Evolutionary conservation across 2,888 invertebrate genomes (phyloP).

Genomic region (Idaea biselata): DNA sequence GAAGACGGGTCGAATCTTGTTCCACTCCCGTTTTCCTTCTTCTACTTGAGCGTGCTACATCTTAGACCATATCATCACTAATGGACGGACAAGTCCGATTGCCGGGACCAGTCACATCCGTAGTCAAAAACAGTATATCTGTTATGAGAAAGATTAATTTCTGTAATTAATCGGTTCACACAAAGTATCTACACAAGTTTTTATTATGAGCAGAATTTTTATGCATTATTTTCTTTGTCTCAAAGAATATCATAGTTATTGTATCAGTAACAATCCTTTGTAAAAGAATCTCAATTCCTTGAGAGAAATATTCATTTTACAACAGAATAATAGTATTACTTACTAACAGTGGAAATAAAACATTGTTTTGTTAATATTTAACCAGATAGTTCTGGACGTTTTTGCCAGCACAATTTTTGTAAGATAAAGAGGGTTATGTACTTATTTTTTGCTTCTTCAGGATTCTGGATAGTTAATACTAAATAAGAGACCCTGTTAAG

Average conservation of each 20-base stretch:
- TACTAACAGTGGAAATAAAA: conserved; percentile 6
- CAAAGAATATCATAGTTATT: background rate
- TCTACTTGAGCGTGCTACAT: too few species aligned
- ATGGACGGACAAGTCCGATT: too few species aligned
- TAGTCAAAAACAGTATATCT: too few species aligned
- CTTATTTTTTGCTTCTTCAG: too few species aligned
- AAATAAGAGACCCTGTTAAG: too few species aligned
- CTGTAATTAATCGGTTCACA: background rate
- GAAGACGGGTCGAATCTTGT: too few species aligned
- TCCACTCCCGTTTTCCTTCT: too few species aligned
- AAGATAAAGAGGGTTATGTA: too few species aligned
- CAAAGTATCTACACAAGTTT: background rate
- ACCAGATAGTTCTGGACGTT: conserved; percentile 2
- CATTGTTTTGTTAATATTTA: background rate
- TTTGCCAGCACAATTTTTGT: conserved; percentile 1
- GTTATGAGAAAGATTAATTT: background rate
- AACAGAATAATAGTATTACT: conserved; percentile 2
- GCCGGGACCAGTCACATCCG: too few species aligned
- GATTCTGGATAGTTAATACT: too few species aligned
- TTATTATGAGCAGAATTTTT: background rate
- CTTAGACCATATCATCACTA: too few species aligned
- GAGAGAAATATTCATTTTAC: background rate
- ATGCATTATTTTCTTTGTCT: background rate
- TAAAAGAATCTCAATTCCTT: background rate
- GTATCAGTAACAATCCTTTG: background rate